Base-by-base conservation (phyloP, 2,888 invertebrate genomes). In the Enchytraeus crypticus region DNA sequence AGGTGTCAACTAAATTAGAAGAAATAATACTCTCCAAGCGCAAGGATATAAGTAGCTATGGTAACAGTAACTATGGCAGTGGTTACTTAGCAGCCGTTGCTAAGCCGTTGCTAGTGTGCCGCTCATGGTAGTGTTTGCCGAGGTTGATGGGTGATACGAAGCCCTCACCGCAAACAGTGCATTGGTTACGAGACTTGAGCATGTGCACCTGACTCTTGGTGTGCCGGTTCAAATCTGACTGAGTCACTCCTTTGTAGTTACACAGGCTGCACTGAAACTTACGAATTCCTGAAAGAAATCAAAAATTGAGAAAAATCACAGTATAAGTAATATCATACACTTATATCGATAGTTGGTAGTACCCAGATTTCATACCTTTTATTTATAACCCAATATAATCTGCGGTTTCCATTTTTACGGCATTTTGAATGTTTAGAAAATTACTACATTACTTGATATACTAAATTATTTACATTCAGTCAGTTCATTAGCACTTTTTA, bases 201-300 rank as follows among this genome's bases (percentile, higher is more conserved):
- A 77, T 71, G 64, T 80, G 80, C 32, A 79, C 77, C 69, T 79
- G 77, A n/a, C 79, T 78, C 67, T 80, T 80, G 69, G 75, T 75
- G 70, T 80, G 80, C 14, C 80, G 74, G 69, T 80, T 80, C 46
- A 80, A 71, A 68, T 80, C 80, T 1, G 80, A 80, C 70, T 80
- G 80, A 0, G 80, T 80, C 45, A 80, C 80, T 32, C 80, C 79
- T 67, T 79, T 79, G 70, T 80, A 80, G 70, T 79, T 78, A 66
- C 80, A 80, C 49, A 79, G 69, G 55, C 74, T 72, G 66, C 80
- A 80, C 66, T 79, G 76, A 68, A 76, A 80, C 63, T 79, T 77
- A 27, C 79, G 76, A 58, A 80, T 80, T 62, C 80, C 80, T 79
- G 69, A 29, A 26, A 55, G 51, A 59, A 29, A 14, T 29, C 21